phyloP scores from a whole-genome alignment of 92 coral and sea anemone species.

The Palythoa heliodiscus region DNA sequence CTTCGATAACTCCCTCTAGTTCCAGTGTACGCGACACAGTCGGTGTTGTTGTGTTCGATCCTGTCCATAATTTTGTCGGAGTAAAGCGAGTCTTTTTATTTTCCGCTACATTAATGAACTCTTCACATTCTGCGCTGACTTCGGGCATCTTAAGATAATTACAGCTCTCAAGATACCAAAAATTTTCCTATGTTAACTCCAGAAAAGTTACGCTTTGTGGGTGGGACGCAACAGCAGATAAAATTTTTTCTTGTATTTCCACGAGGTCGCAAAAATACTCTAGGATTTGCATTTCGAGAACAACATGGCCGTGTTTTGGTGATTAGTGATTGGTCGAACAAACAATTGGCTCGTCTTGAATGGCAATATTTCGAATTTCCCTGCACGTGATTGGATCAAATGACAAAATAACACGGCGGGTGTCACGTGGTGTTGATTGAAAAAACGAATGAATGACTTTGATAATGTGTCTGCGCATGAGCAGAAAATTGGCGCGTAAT shows the following conservation, averaged over 20 bases:
- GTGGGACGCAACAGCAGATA: slow-evolving; percentile 86
- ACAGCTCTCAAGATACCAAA: slow-evolving; percentile 14
- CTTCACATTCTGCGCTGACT: slow-evolving; percentile 66
- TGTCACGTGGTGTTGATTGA: slow-evolving; percentile 69
- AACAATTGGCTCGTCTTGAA: slow-evolving; percentile 73
- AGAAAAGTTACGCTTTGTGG: slow-evolving; percentile 64
- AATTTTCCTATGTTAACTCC: slow-evolving; percentile 21
- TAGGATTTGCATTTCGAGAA: slow-evolving; percentile 91
- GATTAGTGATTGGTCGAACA: slow-evolving; percentile 69
- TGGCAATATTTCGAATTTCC: slow-evolving; percentile 69
- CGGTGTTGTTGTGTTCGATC: slow-evolving; percentile 67
- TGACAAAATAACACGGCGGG: slow-evolving; percentile 47
- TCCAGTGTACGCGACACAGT: slow-evolving; percentile 82
- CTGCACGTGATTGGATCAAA: slow-evolving; percentile 68
- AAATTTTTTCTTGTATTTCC: slow-evolving; percentile 71
- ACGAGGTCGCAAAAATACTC: slow-evolving; percentile 95
- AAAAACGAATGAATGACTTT: slow-evolving; percentile 81
- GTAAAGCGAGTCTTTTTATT: slow-evolving; percentile 90
- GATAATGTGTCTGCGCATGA: slow-evolving; percentile 70
- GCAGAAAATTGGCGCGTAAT: slow-evolving; percentile 89
- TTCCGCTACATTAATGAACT: slow-evolving; percentile 55
- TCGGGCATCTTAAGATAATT: slow-evolving; percentile 73
- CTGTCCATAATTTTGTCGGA: slow-evolving; percentile 66
- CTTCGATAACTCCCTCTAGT: slow-evolving; percentile 96
- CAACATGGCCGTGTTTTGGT: slow-evolving; percentile 75